These are phyloP conservation scores for Limanda limanda DNA, from an alignment of 2,113 vertebrate genomes.

Conservation along the genomic window DNA sequence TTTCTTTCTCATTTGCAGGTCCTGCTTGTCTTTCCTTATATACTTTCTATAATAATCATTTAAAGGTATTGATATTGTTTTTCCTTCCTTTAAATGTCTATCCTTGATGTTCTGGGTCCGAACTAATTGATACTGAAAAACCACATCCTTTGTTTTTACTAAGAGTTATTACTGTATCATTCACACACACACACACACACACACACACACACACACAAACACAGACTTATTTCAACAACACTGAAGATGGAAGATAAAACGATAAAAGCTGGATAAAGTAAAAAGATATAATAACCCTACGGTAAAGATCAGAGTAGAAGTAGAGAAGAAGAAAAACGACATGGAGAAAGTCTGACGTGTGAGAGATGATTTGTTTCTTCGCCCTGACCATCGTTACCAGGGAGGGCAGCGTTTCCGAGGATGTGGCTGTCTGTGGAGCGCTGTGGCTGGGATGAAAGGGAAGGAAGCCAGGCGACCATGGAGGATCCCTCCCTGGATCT, in stretches of 20 bases:
- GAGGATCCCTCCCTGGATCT: constrained; percentile 36
- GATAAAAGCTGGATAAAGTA: no score
- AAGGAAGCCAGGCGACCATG: constrained; percentile 47
- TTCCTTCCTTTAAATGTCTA: not conserved
- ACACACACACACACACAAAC: no score
- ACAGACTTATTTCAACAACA: constrained; percentile 26
- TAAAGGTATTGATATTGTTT: no score
- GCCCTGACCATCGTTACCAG: constrained; percentile 20
- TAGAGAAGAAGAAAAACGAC: not conserved
- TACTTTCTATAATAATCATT: no score
- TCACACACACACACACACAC: no score
- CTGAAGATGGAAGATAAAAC: not conserved
- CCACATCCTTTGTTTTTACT: constrained; percentile 48
- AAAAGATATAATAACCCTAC: not conserved
- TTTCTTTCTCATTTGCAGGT: no score
- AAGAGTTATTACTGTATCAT: constrained; percentile 26
- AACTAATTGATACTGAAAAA: constrained; percentile 31
- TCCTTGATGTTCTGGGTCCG: not conserved
- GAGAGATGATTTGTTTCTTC: constrained; percentile 8
- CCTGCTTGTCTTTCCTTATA: no score
- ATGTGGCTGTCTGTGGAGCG: constrained; percentile 51
- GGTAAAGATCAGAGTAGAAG: not conserved
- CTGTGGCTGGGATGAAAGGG: constrained; percentile 59
- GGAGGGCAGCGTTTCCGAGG: constrained; percentile 8
- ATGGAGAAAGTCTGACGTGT: constrained; percentile 1